Evolutionary conservation across 1,140 invertebrate species (phyloP).

Genomic region (Macrosteles quadrilineatus): DNA sequence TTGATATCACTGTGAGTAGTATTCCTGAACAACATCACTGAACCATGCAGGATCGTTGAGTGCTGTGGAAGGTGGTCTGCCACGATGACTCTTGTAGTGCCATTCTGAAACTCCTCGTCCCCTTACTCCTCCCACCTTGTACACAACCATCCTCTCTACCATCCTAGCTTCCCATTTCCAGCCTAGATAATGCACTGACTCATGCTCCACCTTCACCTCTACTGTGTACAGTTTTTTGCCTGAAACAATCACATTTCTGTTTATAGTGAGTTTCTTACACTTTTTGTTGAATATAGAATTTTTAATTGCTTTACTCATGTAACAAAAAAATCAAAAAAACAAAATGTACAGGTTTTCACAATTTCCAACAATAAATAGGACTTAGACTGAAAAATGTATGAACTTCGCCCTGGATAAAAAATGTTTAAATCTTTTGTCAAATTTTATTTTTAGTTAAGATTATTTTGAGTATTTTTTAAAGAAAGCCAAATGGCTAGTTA

Average conservation of each 20-base stretch:
- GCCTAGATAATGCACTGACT: slow-evolving; percentile 65
- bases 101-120: slow-evolving; percentile 71
- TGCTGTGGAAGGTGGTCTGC: slow-evolving; percentile 48
- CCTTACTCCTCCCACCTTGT: slow-evolving; percentile 61
- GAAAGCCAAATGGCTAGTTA: no score
- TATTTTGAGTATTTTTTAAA: no score
- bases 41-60: slow-evolving; percentile 56
- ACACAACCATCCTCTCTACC: slow-evolving; percentile 66
- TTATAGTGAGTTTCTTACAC: not conserved
- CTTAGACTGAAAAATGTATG: no score
- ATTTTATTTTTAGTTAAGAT: no score
- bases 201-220: slow-evolving; percentile 58
- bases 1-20: not conserved
- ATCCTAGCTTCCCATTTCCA: slow-evolving; percentile 67
- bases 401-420: no score
- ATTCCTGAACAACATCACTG: slow-evolving; percentile 49
- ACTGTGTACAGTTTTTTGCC: slow-evolving; percentile 32
- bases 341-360: no score
- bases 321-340: not conserved
- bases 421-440: no score
- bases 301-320: not conserved
- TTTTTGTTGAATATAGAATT: not conserved
- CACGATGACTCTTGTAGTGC: slow-evolving; percentile 60
- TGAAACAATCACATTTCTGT: no score
- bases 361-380: no score